Evolutionary conservation across 2,113 vertebrate genomes (phyloP), one percentile per base, ranked within the genome.

Genomic region (Murina feae): DNA sequence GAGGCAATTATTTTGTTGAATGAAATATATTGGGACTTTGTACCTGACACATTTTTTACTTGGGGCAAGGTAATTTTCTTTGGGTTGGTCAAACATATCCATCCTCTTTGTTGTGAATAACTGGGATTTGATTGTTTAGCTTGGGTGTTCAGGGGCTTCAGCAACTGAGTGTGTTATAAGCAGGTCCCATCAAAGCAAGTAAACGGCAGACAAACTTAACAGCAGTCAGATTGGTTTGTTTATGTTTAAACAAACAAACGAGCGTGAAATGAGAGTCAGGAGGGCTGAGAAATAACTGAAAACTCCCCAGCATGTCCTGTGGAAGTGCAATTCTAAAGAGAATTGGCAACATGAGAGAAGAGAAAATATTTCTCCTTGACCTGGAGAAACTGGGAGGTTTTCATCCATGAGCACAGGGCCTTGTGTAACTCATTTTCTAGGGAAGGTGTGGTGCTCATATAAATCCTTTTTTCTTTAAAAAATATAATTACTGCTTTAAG

Each of bases 201-300:
- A 53, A 35, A 89, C 94, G 78, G 47, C 84, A 68, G 71, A 35
- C 42, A 76, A 51, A 87, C 44, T 93, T 94, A 93, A 85, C 14
- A 93, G 86, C 87, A 86, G 71, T 81, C 69, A 72, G 3, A 60
- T 82, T 55, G 42, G 60, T 69, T 91, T 91, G 47, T 95, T 94
- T 90, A 72, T 53, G 16, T 87, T 89, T 94, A 53, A 63, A 32
- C 83, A 93, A 93, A 94, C 72, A 95, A 76, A 55, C 4, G 4
- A 55, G 58, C 44, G 39, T 37, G n/a, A 78, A 55, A 47, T 42
- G 75, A 75, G 13, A n/a, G 65, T 72, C 9, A 11, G 37, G 55
- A 44, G 10, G 13, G 2, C 47, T 32, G 39, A 65, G 76, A 65
- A 76, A 68, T 37, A 90, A 55, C 78, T 30, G 32, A 42, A 88